Evolutionary conservation across 2,888 invertebrate species (phyloP).

Genomic region (Heterodera filipjevi): DNA sequence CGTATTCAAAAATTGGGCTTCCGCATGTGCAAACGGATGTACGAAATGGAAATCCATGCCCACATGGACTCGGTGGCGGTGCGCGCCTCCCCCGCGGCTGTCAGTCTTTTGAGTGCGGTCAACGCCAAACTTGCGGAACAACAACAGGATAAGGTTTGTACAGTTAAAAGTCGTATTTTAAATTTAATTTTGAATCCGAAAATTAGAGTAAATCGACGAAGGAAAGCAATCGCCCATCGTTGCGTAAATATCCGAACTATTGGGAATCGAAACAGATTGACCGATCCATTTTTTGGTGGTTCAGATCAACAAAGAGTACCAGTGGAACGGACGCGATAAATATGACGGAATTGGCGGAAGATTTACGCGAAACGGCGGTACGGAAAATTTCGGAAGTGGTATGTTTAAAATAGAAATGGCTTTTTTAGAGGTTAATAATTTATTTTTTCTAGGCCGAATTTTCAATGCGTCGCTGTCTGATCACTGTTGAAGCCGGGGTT

Average conservation of each 20-base stretch:
- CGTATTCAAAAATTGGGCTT: constrained; percentile 76
- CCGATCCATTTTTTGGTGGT: constrained; percentile 53
- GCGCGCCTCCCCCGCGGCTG: constrained; percentile 84
- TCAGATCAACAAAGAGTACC: constrained; percentile 16
- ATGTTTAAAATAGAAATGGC: not conserved
- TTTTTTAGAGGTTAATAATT: not conserved
- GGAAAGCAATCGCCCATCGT: constrained; percentile 22
- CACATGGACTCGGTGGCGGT: constrained; percentile 45
- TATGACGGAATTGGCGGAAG: constrained; percentile 47
- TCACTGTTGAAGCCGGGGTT: constrained; percentile 85
- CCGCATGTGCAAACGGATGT: constrained; percentile 78
- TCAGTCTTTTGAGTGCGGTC: constrained; percentile 82
- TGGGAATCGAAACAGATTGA: constrained; percentile 51
- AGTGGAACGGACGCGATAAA: constrained; percentile 2
- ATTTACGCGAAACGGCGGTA: constrained; percentile 38
- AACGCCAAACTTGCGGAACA: constrained; percentile 61
- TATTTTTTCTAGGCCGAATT: constrained; percentile 42
- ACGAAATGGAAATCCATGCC: constrained; percentile 73
- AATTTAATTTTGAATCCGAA: not conserved
- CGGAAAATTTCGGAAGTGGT: constrained; percentile 20
- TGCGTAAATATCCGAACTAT: constrained; percentile 52
- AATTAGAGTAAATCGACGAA: not conserved
- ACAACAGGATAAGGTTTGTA: constrained; percentile 45
- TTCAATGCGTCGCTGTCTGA: constrained; percentile 70
- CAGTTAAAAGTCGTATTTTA: not conserved